phyloP scores from a whole-genome alignment of 2,888 invertebrate genomes.

The Thysanoteuthis rhombus region DNA sequence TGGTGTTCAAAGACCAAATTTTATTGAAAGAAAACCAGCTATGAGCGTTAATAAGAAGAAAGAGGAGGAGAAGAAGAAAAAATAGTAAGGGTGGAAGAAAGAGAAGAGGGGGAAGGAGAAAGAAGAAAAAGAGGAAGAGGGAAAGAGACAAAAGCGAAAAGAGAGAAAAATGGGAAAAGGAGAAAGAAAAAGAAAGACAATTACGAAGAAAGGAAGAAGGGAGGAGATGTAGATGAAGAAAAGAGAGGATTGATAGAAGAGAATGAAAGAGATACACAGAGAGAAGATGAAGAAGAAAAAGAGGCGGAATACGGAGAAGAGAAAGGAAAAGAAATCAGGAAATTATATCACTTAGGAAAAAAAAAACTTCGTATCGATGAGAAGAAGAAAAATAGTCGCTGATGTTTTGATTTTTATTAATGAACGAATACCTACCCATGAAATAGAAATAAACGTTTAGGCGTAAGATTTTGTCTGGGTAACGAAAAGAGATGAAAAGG shows the following conservation, averaged over 20 bases:
- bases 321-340: background rate
- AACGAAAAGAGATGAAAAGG: too few relatives aligned
- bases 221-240: background rate
- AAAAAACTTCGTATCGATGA: too few relatives aligned
- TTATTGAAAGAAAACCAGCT: background rate
- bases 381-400: too few relatives aligned
- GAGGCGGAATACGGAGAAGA: background rate
- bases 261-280: accelerated
- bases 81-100: background rate
- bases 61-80: background rate
- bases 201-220: background rate
- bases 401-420: too few relatives aligned
- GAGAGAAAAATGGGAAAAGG: background rate
- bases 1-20: background rate
- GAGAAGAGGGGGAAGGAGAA: background rate
- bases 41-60: too few relatives aligned
- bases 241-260: background rate
- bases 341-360: background rate
- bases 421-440: too few relatives aligned
- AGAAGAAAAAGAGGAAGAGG: background rate
- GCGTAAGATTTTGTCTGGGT: too few relatives aligned
- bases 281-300: background rate
- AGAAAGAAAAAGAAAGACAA: background rate
- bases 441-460: too few relatives aligned
- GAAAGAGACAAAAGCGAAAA: background rate